Evolutionary conservation across 1,140 invertebrate species (phyloP).

Genomic region (Drosophila bipectinata): DNA sequence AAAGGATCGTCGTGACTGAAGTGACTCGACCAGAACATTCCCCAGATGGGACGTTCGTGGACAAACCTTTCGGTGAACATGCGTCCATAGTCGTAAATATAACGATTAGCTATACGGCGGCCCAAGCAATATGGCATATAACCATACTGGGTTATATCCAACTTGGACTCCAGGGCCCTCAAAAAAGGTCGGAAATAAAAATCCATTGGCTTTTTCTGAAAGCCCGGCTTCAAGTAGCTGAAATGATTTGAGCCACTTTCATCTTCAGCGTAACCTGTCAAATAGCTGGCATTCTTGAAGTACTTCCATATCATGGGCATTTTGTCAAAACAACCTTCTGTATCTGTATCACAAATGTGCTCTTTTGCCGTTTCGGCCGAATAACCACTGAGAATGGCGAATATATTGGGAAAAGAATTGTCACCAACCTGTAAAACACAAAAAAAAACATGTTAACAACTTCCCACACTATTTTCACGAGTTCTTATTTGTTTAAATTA

Average conservation of each 20-base stretch:
- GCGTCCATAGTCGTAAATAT: slow-evolving; percentile 85
- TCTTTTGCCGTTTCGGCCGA: slow-evolving; percentile 84
- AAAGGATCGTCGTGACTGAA: slow-evolving; percentile 91
- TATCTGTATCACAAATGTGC: slow-evolving; percentile 85
- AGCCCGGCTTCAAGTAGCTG: slow-evolving; percentile 92
- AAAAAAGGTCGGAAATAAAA: slow-evolving; percentile 92
- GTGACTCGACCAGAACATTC: slow-evolving; percentile 91
- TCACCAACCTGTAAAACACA: slow-evolving; percentile 85
- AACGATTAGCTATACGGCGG: slow-evolving; percentile 85
- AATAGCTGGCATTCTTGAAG: slow-evolving; percentile 88
- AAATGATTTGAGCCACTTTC: slow-evolving; percentile 89
- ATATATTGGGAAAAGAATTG: slow-evolving; percentile 92
- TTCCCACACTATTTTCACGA: too few species aligned
- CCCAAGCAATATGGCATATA: slow-evolving; percentile 85
- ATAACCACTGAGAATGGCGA: slow-evolving; percentile 89
- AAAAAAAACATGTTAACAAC: too few species aligned
- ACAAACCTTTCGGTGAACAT: slow-evolving; percentile 85
- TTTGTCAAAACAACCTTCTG: slow-evolving; percentile 84
- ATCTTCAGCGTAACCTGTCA: slow-evolving; percentile 93
- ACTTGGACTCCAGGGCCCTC: slow-evolving; percentile 85
- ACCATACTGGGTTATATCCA: slow-evolving; percentile 4
- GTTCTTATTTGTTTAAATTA: not conserved
- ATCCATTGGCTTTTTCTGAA: slow-evolving; percentile 90
- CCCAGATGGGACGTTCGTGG: slow-evolving; percentile 86
- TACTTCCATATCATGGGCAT: slow-evolving; percentile 93